Evolutionary conservation across 1,140 invertebrate species (phyloP).

Genomic region (Elymnias hypermnestra): DNA sequence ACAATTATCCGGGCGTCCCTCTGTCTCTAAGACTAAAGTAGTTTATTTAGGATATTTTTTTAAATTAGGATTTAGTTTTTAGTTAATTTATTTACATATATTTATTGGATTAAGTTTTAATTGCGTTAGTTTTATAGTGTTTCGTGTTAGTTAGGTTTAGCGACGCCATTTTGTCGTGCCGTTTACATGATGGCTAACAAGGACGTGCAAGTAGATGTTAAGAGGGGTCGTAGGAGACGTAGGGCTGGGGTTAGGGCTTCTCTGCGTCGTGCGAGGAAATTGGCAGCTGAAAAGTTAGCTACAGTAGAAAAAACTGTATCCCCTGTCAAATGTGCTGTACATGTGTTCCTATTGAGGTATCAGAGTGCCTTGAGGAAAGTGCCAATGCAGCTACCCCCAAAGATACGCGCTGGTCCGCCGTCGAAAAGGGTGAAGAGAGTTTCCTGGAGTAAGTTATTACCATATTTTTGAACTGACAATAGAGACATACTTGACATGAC

Average conservation of each 20-base stretch:
- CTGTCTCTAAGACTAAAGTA: too few species aligned
- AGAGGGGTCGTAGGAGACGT: constrained; percentile 37
- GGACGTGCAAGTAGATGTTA: constrained; percentile 33
- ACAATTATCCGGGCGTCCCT: too few species aligned
- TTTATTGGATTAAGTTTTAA: constrained; percentile 30
- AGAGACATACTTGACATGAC: too few species aligned
- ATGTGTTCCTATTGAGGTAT: constrained; percentile 52
- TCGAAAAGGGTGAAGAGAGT: constrained; percentile 61
- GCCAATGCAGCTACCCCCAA: constrained; percentile 54
- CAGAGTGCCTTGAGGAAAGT: constrained; percentile 56
- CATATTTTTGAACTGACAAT: too few species aligned
- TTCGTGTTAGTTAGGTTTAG: constrained; percentile 29
- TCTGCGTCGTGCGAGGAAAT: constrained; percentile 32
- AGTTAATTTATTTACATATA: constrained; percentile 33
- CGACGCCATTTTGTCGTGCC: constrained; percentile 55
- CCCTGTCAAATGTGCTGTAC: constrained; percentile 54
- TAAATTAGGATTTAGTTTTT: constrained; percentile 24
- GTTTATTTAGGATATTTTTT: too few species aligned
- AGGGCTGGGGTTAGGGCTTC: constrained; percentile 35
- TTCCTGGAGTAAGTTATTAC: constrained; percentile 68
- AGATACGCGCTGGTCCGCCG: constrained; percentile 52
- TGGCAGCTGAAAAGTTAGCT: constrained; percentile 9
- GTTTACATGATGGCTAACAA: constrained; percentile 46
- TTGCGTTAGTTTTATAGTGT: constrained; percentile 30
- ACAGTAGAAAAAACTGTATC: constrained; percentile 20